Conservation (phyloP, 2,888 invertebrate genomes). For the Loripinus fragilis region DNA sequence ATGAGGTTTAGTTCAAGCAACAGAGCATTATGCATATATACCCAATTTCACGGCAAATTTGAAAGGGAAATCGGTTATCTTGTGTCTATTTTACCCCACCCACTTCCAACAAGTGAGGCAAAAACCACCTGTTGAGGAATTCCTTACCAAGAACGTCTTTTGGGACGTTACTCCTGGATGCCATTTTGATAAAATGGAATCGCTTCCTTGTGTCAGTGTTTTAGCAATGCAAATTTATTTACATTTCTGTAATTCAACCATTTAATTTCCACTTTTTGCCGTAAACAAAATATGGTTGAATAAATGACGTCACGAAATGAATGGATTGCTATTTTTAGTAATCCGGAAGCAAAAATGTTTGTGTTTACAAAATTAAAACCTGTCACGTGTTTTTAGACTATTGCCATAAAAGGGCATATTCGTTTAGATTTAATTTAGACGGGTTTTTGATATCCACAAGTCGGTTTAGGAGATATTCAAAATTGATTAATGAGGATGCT, state of each 20-base stretch:
- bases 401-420: not conserved
- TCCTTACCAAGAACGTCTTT: constrained; percentile 73
- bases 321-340: constrained; percentile 5
- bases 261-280: too few relatives aligned
- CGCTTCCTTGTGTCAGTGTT: not conserved
- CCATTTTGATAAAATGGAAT: constrained; percentile 50
- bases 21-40: too few relatives aligned
- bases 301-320: not conserved
- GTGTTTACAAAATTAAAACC: not conserved
- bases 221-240: too few relatives aligned
- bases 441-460: too few relatives aligned
- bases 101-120: not conserved
- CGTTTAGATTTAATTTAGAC: too few relatives aligned
- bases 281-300: not conserved
- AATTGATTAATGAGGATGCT: too few relatives aligned
- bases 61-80: too few relatives aligned
- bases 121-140: not conserved
- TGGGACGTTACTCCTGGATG: constrained; percentile 70
- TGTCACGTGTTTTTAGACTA: not conserved
- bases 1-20: too few relatives aligned
- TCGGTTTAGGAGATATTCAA: too few relatives aligned
- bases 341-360: not conserved
- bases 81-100: constrained; percentile 10
- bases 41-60: too few relatives aligned
- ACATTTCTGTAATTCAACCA: too few relatives aligned